These are phyloP conservation scores for Sceloporus undulatus DNA, from an alignment of 2,113 vertebrate genomes.

Conservation along the genomic window DNA sequence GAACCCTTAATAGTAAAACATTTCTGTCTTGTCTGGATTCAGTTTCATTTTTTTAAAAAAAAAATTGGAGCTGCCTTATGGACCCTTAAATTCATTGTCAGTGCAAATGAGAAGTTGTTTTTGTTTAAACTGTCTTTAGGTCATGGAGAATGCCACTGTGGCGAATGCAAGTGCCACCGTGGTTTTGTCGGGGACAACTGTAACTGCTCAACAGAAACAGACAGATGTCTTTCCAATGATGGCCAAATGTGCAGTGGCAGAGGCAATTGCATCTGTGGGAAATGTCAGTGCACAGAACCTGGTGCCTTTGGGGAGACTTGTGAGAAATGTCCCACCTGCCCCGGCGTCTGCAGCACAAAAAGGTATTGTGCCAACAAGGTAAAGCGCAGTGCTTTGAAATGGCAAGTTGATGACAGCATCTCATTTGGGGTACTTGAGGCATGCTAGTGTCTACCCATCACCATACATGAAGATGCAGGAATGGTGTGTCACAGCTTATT, in stretches of 20 bases:
- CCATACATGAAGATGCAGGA: background rate
- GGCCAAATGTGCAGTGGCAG: constrained; percentile 93
- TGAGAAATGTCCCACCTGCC: constrained; percentile 96
- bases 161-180: constrained; percentile 93
- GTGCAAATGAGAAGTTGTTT: constrained; percentile 3
- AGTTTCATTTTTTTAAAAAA: background rate
- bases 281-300: constrained; percentile 90
- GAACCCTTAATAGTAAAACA: too few relatives aligned
- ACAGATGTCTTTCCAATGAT: constrained; percentile 82
- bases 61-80: background rate
- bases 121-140: constrained; percentile 75
- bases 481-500: background rate
- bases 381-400: background rate
- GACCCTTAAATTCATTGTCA: background rate
- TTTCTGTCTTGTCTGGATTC: background rate
- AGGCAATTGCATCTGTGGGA: constrained; percentile 89
- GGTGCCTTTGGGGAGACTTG: constrained; percentile 95
- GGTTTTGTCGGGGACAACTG: constrained; percentile 95
- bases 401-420: background rate
- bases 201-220: constrained; percentile 91
- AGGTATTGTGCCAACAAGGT: constrained; percentile 76
- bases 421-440: background rate
- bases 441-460: background rate
- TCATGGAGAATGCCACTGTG: constrained; percentile 95
- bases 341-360: constrained; percentile 92